Evolutionary conservation across 2,113 vertebrate species (phyloP), one percentile per base, ranked within the genome.

Genomic region (Pelobates fuscus): DNA sequence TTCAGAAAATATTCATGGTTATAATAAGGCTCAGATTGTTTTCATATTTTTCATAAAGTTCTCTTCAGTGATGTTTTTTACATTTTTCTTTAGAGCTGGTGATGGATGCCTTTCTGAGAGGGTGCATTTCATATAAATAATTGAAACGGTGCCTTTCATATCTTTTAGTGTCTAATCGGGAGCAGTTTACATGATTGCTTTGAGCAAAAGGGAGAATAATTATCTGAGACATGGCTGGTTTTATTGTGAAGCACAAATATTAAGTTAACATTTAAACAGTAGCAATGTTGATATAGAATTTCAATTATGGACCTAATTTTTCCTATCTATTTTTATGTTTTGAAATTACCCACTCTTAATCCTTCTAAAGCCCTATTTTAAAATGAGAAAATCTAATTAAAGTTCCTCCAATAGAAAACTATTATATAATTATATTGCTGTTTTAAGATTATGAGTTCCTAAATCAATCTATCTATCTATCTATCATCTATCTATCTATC

Each of bases 201-300:
- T 52, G 24, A 62, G 60, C n/a, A 49, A 62, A 71, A 62, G 44
- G 25, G 43, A 63, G 41, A 62, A 71, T 52, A 62, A 62, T 71
- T 71, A 62, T 62, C 43, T 61, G 5, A 29, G 61, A 63, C 70
- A 52, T 29, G 57, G 24, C 27, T 61, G 43, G 59, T 52, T 71
- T 71, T 62, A 62, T 29, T 49, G 43, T 58, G 49, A 62, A 49
- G 46, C 59, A 52, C 58, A 62, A 62, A 71, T 71, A 71, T 71
- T 71, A 71, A 63, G 58, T 49, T 52, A 30, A 63, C 43, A 71
- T 32, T 52, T 32, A 62, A 62, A 71, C 41, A 60, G 55, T 58
- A 61, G 69, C 57, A 62, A 58, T 71, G 70, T 52, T 7, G 44
- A 71, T 62, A 71, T 52, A 18, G 46, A 62, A 71, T 30, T 71